Conservation (phyloP, 2,113 vertebrate species). For the Cochlearius cochlearius region DNA sequence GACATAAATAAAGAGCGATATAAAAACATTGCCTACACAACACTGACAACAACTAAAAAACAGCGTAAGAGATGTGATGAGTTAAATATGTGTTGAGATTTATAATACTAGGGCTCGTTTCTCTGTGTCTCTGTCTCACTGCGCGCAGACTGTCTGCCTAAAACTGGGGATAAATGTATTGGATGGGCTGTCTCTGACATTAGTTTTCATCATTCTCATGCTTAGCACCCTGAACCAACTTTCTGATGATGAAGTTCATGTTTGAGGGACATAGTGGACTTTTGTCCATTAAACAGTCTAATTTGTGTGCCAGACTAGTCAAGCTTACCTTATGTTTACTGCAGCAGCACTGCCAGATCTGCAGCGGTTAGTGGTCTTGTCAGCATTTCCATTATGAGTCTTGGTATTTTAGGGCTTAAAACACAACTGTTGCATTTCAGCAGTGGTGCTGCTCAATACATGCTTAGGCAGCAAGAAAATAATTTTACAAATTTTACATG, state of each 20-base stretch:
- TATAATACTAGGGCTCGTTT: neutral
- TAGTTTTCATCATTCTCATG: constrained; percentile 25
- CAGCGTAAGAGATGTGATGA: neutral
- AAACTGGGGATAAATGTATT: constrained; percentile 22
- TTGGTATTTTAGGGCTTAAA: neutral
- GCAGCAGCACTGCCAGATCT: neutral
- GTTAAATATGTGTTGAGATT: neutral
- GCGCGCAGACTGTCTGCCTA: neutral
- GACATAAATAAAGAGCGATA: neutral
- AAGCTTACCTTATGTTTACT: neutral
- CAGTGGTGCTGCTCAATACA: neutral
- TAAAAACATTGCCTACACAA: neutral
- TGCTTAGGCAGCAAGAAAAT: neutral
- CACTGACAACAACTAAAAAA: neutral
- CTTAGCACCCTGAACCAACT: neutral
- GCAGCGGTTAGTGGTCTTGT: neutral
- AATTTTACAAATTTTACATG: neutral
- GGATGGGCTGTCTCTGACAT: constrained; percentile 27
- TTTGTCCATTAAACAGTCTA: neutral
- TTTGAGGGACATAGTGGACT: neutral
- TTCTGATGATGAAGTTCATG: constrained; percentile 43
- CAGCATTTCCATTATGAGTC: neutral
- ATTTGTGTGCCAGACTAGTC: neutral
- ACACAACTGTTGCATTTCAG: neutral
- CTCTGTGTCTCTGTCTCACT: neutral